Evolutionary conservation across 2,797 vertebrate species (phyloP), one percentile per base, ranked within the genome.

Genomic region (Myotis daubentonii): DNA sequence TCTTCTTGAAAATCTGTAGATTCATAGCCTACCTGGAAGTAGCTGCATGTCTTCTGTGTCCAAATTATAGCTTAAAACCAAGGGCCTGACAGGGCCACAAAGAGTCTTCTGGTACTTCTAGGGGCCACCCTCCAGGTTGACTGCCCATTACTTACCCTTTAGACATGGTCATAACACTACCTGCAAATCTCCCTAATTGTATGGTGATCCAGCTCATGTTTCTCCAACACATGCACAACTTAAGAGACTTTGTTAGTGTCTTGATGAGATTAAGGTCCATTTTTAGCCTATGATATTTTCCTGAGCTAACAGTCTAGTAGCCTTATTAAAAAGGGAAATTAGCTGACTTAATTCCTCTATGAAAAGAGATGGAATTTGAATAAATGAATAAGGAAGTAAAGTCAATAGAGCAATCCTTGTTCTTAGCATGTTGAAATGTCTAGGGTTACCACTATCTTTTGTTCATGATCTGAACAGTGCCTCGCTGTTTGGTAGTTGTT

Each of bases 281-380:
- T 94, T 89, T 94, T 93, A 93, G 60, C 44, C 38, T 65, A 71
- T 72, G 16, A 13, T 80, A 89, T 83, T 96, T 94, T 82, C 33
- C 30, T 75, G 44, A 93, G 81, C 30, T 90, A 90, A 12, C 16
- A 41, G 70, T 70, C 30, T 89, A 49, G 71, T 62, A 47, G 74
- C 15, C 12, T 93, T 70, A 92, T 70, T 93, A 79, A 82, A 90
- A 89, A 82, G 57, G 28, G 33, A 79, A 93, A 80, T 90, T 75
- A 83, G 20, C 30, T 79, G 30, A 41, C 10, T 93, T 82, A 28
- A 91, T 93, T 89, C 38, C 51, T 85, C 89, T 80, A 55, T 80
- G 65, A 71, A 96, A 96, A 94, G 94, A 66, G 68, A 41, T 19
- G 2, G 9, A 83, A 80, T 94, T 85, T 94, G 87, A 79, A 94